Evolutionary conservation across 2,888 invertebrate genomes (phyloP), one percentile per base, ranked within the genome.

Genomic region (Serrognathus titanus): DNA sequence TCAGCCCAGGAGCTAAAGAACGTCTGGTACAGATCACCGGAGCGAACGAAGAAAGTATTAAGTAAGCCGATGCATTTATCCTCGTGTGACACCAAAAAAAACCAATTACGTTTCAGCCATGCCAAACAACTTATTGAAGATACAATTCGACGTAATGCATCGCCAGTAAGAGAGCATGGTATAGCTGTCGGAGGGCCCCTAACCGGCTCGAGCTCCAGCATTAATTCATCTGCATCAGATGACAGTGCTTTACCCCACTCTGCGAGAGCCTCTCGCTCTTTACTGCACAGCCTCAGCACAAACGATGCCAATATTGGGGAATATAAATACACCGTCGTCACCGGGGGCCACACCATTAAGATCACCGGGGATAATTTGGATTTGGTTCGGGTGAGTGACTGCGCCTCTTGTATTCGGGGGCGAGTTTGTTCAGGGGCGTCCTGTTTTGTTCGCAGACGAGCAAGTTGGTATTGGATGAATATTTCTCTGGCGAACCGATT

Each of bases 1-100:
- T 97, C 64, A 94, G 89, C 77, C 92, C 94, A 65, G 95, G 95
- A 69, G 94, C 94, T 58, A 94, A 94, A 81, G 96, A 96, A 81
- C 85, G 97, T 71, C 85, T 95, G 69, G 93, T 97, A 70, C 96
- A 96, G 80, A 96, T 97, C 69, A 96, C 95, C 61, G 96, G 96
- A 60, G 92, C 94, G 31, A 90, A 88, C 69, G 94, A 94, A 81
- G 94, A 95, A 73, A 92, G 93, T 78, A 95, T 97, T 61, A 89
- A 88, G 94, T 94, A 79, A 84, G 86, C 82, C 47, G 20, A 20
- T n/a, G n/a, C n/a, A n/a, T n/a, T n/a, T n/a, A 16, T 3, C 16
- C 16, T 16, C 16, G 16, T 16, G 16, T 2, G 16, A 16, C 2
- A 16, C 16, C 16, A 16, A 16, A 16, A 16, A 16, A 16, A 16